Evolutionary conservation across 2,888 invertebrate genomes (phyloP), one percentile per base, ranked within the genome.

Genomic region (Bombylius major): DNA sequence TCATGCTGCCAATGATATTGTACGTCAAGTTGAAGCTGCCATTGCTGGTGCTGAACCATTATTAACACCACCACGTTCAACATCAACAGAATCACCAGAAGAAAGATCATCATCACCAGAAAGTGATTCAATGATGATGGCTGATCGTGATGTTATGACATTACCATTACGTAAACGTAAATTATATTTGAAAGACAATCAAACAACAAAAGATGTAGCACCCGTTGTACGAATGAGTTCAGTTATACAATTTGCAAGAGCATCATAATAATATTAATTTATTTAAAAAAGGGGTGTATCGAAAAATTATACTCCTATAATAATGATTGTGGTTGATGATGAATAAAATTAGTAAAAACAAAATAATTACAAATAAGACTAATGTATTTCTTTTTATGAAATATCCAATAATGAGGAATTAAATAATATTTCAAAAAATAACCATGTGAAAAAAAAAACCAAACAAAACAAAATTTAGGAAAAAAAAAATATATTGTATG

Each of bases 221-320:
- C 71, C 72, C 60, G 70, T 71, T 56, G 69, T 75, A 64, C 73
- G 80, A 56, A 75, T 79, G 70, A 84, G 78, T 69, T 89, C 91
- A 5, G 92, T 92, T 51, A 92, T 91, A 69, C 89, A 89, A 64
- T 92, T 89, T 69, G 92, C 91, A 23, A 82, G 84, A 62, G 83
- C 88, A 66, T 77, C 79, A 70, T 75, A 82, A 77, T 34, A 34
- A 36, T 14, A 34, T 5, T 32, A 49, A 49, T 48, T 42, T 47
- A 39, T 47, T 14, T 36, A 13, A 9, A 54, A 54, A 42, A 49
- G 12, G 23, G 23, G 23, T 23, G 23, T 23, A 23, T 23, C 23
- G 23, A 23, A 23, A 23, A 23, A 23, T 3, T 23, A 23, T 23
- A 23, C 3, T n/a, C n/a, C n/a, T 23, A 23, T 23, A 23, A 23